Conservation (phyloP, 2,797 vertebrate species). For the Etheostoma perlongum region DNA sequence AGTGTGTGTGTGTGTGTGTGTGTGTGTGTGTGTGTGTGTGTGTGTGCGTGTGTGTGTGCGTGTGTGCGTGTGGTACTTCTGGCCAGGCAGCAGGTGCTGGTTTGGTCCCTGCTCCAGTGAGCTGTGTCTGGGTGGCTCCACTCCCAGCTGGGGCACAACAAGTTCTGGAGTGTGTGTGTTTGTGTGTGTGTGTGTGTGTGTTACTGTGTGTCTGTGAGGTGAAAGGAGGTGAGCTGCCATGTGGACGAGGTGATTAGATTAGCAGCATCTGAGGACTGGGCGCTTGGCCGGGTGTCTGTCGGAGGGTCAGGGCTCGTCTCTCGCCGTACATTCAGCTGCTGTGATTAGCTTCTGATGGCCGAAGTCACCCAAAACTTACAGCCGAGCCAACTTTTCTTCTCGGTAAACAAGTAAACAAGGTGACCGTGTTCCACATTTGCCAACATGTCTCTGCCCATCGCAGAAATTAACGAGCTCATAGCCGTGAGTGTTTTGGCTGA, state of each 20-base stretch:
- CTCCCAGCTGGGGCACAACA: slow-evolving; percentile 75
- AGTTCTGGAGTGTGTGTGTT: slow-evolving; percentile 34
- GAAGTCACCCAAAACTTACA: slow-evolving; percentile 69
- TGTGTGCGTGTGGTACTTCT: slow-evolving; percentile 41
- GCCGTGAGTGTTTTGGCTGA: slow-evolving; percentile 36
- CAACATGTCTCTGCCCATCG: slow-evolving; percentile 52
- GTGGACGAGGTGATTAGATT: slow-evolving; percentile 75
- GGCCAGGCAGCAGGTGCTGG: slow-evolving; percentile 77
- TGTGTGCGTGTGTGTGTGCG: slow-evolving; percentile 29
- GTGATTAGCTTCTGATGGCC: slow-evolving; percentile 66
- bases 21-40: slow-evolving; percentile 30
- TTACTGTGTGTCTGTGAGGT: slow-evolving; percentile 30
- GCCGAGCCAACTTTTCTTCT: slow-evolving; percentile 61
- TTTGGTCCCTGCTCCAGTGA: slow-evolving; percentile 76
- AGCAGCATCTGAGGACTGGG: slow-evolving; percentile 67
- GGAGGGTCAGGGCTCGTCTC: slow-evolving; percentile 63
- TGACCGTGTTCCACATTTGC: slow-evolving; percentile 71
- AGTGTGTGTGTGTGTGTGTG: slow-evolving; percentile 27
- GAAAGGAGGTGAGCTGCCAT: slow-evolving; percentile 64
- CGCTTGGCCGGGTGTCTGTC: slow-evolving; percentile 49
- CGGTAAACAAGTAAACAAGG: slow-evolving; percentile 74
- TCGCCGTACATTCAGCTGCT: slow-evolving; percentile 52
- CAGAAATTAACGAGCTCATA: slow-evolving; percentile 61
- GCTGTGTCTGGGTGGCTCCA: slow-evolving; percentile 69
- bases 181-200: slow-evolving; percentile 27